These are phyloP conservation scores for Elgonia sp. DNA, from an alignment of 2,888 invertebrate genomes.

Conservation along the genomic window DNA sequence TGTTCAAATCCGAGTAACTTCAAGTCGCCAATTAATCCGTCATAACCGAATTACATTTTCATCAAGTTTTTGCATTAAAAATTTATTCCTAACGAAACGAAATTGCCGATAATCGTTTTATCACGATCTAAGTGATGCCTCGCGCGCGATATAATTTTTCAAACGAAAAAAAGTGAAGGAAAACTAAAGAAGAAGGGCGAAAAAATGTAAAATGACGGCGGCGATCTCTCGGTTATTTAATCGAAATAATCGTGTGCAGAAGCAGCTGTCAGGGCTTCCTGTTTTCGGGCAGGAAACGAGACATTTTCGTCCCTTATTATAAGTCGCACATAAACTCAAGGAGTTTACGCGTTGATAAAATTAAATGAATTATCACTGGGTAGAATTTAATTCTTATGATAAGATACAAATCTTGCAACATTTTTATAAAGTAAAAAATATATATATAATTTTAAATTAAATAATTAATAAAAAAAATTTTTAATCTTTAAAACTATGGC, in stretches of 20 bases:
- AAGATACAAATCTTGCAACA: too few relatives aligned
- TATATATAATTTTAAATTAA: too few relatives aligned
- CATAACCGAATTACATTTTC: slow-evolving; percentile 59
- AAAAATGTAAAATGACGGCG: slow-evolving; percentile 21
- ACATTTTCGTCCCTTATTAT: slow-evolving; percentile 71
- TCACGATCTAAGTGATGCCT: slow-evolving; percentile 54
- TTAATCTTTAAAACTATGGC: too few relatives aligned
- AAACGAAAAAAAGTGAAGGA: slow-evolving; percentile 30
- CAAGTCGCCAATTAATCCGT: slow-evolving; percentile 49
- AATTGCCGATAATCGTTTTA: slow-evolving; percentile 69
- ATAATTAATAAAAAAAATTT: too few relatives aligned
- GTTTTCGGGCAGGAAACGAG: slow-evolving; percentile 75
- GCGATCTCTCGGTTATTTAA: slow-evolving; percentile 74
- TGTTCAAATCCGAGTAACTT: slow-evolving; percentile 18
- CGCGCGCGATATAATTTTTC: slow-evolving; percentile 61
- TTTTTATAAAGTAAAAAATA: too few relatives aligned
- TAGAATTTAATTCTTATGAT: slow-evolving; percentile 1
- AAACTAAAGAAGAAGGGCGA: not conserved
- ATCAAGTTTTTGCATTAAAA: slow-evolving; percentile 63
- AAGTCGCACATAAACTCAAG: slow-evolving; percentile 56
- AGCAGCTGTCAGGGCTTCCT: slow-evolving; percentile 74
- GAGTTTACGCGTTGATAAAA: slow-evolving; percentile 59
- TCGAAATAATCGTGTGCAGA: slow-evolving; percentile 70
- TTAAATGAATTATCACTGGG: slow-evolving; percentile 52
- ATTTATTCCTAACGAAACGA: slow-evolving; percentile 59